Evolutionary conservation across 2,797 vertebrate genomes (phyloP), one percentile per base, ranked within the genome.

Genomic region (Gallinago nigripennis): DNA sequence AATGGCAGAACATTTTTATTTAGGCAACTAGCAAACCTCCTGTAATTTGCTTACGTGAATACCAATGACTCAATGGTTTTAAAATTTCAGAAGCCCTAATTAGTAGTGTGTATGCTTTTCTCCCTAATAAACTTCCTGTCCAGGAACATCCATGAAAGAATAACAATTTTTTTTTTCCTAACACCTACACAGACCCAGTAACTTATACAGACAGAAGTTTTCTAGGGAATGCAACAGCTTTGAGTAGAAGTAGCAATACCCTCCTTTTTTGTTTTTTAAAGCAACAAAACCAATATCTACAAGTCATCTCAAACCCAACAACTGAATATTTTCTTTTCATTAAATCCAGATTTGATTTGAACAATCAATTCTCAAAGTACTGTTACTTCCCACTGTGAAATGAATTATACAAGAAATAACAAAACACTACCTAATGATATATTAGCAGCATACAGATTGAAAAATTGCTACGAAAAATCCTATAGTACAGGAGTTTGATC

Each of bases 51-150:
- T 86, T 73, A 35, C 45, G 39, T 12, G 28, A 64, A 70, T 54
- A 73, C 35, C 28, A 64, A 80, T 94, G 94, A 96, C 64, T 92
- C 83, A 91, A 43, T 33, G 15, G 68, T 73, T 92, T 86, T 35
- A 92, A 82, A 82, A 56, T 80, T 82, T 83, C 75, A 76, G 60
- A 88, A 95, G 31, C 18, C 19, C 24, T 92, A 88, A 95, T 85
- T 75, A 92, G 68, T 23, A 79, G 45, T 4, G 10, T 82, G 82
- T n/a, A 60, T 21, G n/a, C 50, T 82, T 93, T 76, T 41, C 78
- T 82, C 68, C 64, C 56, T 65, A 86, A 77, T 79, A 88, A 90
- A 71, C 68, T 84, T 85, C 64, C 89, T 82, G 66, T 43, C 35
- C 56, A 90, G 17, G 13, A 87, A 46, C 6, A 88, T 31, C 37